Base-by-base conservation (phyloP, 2,888 invertebrate species). In the Cyclophora albipunctata region DNA sequence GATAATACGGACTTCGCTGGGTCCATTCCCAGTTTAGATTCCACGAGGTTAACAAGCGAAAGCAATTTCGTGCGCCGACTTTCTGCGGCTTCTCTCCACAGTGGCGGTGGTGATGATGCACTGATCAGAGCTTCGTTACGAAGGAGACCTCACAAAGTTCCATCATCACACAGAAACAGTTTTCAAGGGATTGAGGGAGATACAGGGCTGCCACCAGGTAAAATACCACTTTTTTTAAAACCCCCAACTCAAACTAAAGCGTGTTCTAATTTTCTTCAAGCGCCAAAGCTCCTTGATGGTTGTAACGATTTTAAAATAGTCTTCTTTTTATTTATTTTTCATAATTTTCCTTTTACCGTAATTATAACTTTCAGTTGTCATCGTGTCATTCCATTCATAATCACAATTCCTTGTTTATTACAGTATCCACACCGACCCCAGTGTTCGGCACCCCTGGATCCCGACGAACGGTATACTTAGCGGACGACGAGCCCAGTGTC, bases 401-500 rank as follows among this genome's bases (percentile, higher is more conserved):
- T 20, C 20, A 20, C 20, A 20, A 20, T 20, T 20, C 20, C 20
- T 20, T 20, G 20, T 20, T 37, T 37, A 5, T 77, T 71, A 34
- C 67, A 81, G 82, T 68, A 34, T 82, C 86, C 0, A 80, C 84
- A 6, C 83, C 88, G 5, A 82, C 88, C 6, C 84, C 90, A 0
- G 89, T 93, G 7, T 90, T 96, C 52, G 95, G 95, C 6, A 92
- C 94, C 42, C 94, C 96, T 3, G 96, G 96, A 3, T 94, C 95
- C 0, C 90, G 96, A 45, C 91, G 95, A 64, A 95, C 96, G 0
- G 95, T 96, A 5, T 96, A 96, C 77, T 91, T 94, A 46, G 91
- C 93, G 5, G 93, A 93, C 67, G 93, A 93, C 75, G 89, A 92
- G 72, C 75, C 91, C 3, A 85, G 87, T 53, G 82, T 84, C 0